Conservation (phyloP, 2,113 vertebrate genomes). For the Tylochromis polylepis region DNA sequence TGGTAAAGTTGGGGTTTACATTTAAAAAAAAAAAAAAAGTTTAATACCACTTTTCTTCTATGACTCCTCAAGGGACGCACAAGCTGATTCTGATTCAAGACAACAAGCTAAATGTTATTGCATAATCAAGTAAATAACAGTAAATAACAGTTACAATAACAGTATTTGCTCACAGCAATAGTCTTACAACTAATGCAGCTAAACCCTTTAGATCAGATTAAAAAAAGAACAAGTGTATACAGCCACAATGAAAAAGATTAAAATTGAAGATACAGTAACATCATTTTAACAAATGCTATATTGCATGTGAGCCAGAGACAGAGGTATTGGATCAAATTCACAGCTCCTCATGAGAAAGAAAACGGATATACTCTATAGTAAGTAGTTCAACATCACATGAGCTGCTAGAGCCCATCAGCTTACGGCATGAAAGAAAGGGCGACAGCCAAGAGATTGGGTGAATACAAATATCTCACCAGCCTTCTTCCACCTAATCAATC, state of each 20-base stretch:
- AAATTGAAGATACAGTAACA: slow-evolving; percentile 27
- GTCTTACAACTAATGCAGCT: slow-evolving; percentile 7
- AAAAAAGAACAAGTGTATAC: not conserved
- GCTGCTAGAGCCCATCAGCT: not conserved
- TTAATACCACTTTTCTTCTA: slow-evolving; percentile 8
- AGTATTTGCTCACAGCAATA: slow-evolving; percentile 28
- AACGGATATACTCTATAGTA: not conserved
- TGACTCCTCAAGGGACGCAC: slow-evolving; percentile 23
- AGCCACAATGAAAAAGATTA: not conserved
- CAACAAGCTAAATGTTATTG: slow-evolving; percentile 30
- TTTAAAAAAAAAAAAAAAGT: not conserved
- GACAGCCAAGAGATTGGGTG: not conserved
- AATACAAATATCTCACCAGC: not conserved
- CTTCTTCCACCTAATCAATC: not conserved
- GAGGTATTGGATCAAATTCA: slow-evolving; percentile 44
- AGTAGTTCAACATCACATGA: not conserved
- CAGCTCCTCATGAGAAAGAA: not conserved
- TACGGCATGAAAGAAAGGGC: slow-evolving; percentile 1
- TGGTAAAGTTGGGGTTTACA: slow-evolving; percentile 38
- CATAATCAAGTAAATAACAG: slow-evolving; percentile 53
- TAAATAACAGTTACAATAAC: slow-evolving; percentile 38
- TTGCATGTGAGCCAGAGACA: slow-evolving; percentile 14
- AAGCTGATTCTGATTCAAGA: not conserved
- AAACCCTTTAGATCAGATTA: slow-evolving; percentile 14
- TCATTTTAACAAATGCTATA: not conserved